Evolutionary conservation across 1,140 invertebrate species (phyloP).

Genomic region (Polyergus mexicanus): DNA sequence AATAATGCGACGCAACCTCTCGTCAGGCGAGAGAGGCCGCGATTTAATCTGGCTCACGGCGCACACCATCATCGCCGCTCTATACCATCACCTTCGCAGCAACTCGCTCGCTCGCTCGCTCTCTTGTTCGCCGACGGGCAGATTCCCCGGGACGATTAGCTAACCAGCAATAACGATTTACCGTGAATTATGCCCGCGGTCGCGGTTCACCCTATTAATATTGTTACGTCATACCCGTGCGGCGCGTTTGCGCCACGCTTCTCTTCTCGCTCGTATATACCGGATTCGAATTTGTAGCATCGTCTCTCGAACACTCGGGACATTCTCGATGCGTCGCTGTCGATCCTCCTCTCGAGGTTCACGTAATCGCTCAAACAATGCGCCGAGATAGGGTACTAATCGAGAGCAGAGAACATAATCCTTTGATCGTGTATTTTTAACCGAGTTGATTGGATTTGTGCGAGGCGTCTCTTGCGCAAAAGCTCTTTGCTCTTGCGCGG

Average conservation of each 20-base stretch:
- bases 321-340: constrained; percentile 5
- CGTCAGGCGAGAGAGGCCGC: not conserved
- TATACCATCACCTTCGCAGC: constrained; percentile 19
- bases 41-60: constrained; percentile 68
- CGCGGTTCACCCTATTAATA: constrained; percentile 73
- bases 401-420: not conserved
- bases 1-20: constrained; percentile 18
- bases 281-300: constrained; percentile 46
- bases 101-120: constrained; percentile 36
- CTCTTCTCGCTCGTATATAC: not conserved
- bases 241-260: constrained; percentile 50
- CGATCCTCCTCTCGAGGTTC: not conserved
- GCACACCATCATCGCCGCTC: constrained; percentile 10
- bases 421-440: constrained; percentile 29
- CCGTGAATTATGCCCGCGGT: constrained; percentile 70
- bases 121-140: constrained; percentile 28
- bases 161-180: constrained; percentile 78
- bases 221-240: constrained; percentile 58
- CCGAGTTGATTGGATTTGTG: constrained; percentile 18
- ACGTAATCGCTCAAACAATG: constrained; percentile 33
- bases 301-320: constrained; percentile 4
- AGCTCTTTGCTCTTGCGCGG: not conserved
- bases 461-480: not conserved
- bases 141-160: constrained; percentile 79
- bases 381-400: not conserved